Evolutionary conservation across 2,113 vertebrate species (phyloP).

Genomic region (Coptodon bakossiorum): DNA sequence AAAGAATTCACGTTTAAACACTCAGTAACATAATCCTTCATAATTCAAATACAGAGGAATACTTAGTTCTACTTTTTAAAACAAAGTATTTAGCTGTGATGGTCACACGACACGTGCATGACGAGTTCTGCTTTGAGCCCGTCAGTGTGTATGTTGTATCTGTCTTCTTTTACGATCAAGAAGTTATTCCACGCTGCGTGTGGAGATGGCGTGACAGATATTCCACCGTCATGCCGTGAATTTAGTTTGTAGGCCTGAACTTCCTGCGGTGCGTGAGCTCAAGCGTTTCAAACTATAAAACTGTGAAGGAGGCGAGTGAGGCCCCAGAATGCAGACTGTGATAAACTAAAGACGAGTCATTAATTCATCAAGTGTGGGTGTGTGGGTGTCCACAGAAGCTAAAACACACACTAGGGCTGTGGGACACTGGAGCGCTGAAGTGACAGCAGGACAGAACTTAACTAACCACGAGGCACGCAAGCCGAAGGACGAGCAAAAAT

Average conservation of each 20-base stretch:
- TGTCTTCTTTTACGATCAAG: rapidly evolving
- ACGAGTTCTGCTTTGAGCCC: neutral
- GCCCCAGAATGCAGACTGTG: neutral
- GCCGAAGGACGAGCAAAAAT: neutral
- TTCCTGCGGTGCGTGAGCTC: neutral
- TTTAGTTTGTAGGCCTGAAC: neutral
- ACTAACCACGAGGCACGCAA: neutral
- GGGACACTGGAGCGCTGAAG: neutral
- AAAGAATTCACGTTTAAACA: neutral
- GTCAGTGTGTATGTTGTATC: neutral
- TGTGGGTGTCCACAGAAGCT: neutral
- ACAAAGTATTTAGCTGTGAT: neutral
- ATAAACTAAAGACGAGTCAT: neutral
- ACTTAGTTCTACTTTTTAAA: neutral
- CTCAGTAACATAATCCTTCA: neutral
- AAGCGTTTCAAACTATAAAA: neutral
- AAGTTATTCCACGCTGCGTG: neutral
- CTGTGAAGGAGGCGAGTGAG: neutral
- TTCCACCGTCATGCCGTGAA: neutral
- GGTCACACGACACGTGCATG: rapidly evolving
- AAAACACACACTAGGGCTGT: neutral
- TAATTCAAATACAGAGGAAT: neutral
- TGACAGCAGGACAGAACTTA: neutral
- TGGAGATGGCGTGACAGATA: neutral
- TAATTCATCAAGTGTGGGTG: neutral